These are phyloP conservation scores for Lagenorhynchus albirostris DNA, from an alignment of 2,113 vertebrate genomes.

Conservation along the genomic window DNA sequence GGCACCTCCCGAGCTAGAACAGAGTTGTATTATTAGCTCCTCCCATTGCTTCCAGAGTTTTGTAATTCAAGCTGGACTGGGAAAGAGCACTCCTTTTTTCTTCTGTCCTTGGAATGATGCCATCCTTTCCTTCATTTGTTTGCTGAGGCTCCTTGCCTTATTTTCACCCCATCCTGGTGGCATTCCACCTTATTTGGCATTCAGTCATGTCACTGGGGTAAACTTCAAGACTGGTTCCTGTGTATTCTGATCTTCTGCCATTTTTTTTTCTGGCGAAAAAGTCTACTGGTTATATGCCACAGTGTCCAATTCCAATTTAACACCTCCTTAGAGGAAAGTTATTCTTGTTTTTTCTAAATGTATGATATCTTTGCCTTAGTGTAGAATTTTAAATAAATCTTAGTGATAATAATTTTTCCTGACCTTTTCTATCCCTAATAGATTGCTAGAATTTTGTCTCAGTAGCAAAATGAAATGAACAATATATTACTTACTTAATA, in stretches of 20 bases:
- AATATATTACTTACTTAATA: neutral
- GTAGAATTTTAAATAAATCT: neutral
- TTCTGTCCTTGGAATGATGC: neutral
- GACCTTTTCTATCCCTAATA: neutral
- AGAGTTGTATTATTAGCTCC: constrained; percentile 17
- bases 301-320: constrained; percentile 46
- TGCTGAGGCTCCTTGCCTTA: neutral
- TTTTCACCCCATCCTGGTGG: constrained; percentile 17
- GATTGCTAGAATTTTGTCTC: neutral
- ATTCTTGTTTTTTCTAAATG: constrained; percentile 47
- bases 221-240: neutral
- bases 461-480: neutral
- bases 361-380: neutral
- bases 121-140: neutral
- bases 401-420: constrained; percentile 4
- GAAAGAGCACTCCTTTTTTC: neutral
- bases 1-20: neutral
- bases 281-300: neutral
- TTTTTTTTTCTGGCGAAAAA: constrained; percentile 14
- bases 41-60: neutral
- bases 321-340: neutral
- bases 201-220: constrained; percentile 41
- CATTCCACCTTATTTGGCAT: constrained; percentile 4
- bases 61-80: neutral
- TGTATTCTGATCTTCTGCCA: constrained; percentile 57